Evolutionary conservation across 2,888 invertebrate species (phyloP).

Genomic region (Salpingus planirostris): DNA sequence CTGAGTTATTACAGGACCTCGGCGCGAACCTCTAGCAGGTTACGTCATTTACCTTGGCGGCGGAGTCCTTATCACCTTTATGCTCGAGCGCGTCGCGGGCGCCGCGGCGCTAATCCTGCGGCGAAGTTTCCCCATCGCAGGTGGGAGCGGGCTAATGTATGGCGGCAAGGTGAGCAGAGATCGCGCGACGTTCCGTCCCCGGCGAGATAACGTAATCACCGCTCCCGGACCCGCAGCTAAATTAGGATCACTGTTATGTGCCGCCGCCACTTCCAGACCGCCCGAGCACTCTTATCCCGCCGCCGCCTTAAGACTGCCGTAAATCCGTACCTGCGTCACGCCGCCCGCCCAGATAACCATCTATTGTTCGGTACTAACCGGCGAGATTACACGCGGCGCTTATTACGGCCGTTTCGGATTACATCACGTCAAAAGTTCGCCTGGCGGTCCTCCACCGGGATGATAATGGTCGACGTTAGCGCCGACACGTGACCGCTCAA

Average conservation of each 20-base stretch:
- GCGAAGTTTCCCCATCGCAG: constrained; percentile 31
- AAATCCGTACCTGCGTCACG: constrained; percentile 23
- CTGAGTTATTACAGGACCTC: constrained; percentile 7
- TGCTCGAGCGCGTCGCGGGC: constrained; percentile 34
- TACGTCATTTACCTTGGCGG: constrained; percentile 30
- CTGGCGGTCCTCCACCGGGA: no score
- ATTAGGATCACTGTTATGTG: constrained; percentile 33
- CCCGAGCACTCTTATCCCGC: constrained; percentile 18
- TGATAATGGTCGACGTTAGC: no score
- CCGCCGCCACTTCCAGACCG: constrained; percentile 13
- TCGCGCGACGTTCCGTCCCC: constrained; percentile 24
- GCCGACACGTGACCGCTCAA: no score
- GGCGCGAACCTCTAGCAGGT: constrained; percentile 12
- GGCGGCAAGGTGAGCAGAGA: constrained; percentile 32
- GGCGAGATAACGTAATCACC: constrained; percentile 36
- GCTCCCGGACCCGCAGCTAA: constrained; percentile 23
- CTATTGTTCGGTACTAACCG: constrained; percentile 22
- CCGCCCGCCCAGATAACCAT: constrained; percentile 22
- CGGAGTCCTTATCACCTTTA: constrained; percentile 40
- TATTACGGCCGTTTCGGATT: not conserved
- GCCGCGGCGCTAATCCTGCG: constrained; percentile 23
- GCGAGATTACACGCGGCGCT: constrained; percentile 19
- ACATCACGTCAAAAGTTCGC: no score
- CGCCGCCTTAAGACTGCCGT: constrained; percentile 23
- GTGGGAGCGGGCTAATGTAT: constrained; percentile 33